Evolutionary conservation across 1,140 invertebrate genomes (phyloP).

Genomic region (Halictus rubicundus): DNA sequence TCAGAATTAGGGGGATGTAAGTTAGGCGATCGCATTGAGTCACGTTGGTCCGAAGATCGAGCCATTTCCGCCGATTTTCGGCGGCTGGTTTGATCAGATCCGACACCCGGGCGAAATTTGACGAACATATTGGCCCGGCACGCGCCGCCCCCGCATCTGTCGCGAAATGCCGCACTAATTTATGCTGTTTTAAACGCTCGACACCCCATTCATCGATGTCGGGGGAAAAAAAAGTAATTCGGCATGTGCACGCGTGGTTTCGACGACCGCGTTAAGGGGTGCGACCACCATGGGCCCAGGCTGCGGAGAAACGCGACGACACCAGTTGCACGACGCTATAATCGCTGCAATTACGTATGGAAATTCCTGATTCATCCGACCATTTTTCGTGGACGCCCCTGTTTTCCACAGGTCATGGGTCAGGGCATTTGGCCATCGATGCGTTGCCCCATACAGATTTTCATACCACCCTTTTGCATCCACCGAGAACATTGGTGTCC

Average conservation of each 20-base stretch:
- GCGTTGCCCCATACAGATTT: not conserved
- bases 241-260: conserved; percentile 28
- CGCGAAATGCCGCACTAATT: conserved; percentile 71
- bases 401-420: conserved; percentile 57
- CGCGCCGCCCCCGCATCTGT: conserved; percentile 67
- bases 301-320: conserved; percentile 45
- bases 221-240: conserved; percentile 25
- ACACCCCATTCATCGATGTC: conserved; percentile 64
- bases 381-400: conserved; percentile 55
- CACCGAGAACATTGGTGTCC: no score
- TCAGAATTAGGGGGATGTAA: no score
- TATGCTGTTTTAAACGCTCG: conserved; percentile 74
- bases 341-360: conserved; percentile 78
- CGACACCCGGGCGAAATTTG: conserved; percentile 46
- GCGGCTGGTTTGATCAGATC: conserved; percentile 54
- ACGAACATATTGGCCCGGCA: conserved; percentile 64
- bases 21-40: not conserved
- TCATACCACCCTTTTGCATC: not conserved
- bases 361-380: conserved; percentile 78
- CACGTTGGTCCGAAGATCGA: not conserved
- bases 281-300: conserved; percentile 50
- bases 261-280: conserved; percentile 8
- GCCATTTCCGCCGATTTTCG: not conserved
- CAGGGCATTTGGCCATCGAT: conserved; percentile 8
- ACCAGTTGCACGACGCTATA: conserved; percentile 75